Evolutionary conservation across 2,888 invertebrate species (phyloP).

Genomic region (Dysmachus trigonus): DNA sequence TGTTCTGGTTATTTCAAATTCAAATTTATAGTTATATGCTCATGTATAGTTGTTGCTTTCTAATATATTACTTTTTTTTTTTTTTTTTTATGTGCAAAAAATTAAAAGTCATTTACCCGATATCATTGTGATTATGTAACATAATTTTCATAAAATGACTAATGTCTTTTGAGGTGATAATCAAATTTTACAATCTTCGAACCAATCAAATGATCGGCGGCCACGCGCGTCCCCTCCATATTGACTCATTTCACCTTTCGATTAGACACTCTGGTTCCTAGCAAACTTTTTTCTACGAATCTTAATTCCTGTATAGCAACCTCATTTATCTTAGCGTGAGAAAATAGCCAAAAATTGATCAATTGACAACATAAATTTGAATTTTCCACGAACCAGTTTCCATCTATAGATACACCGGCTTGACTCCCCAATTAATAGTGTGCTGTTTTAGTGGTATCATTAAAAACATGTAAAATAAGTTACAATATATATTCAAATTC

Average conservation of each 20-base stretch:
- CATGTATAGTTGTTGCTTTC: too few species aligned
- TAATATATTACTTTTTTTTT: too few species aligned
- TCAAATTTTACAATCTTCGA: too few species aligned
- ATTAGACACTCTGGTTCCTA: neutral
- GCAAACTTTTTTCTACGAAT: neutral
- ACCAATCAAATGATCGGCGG: neutral
- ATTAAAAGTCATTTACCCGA: neutral
- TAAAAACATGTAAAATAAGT: neutral
- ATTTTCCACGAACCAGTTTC: neutral
- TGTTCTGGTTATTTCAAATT: too few species aligned
- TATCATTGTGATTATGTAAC: neutral
- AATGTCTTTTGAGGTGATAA: neutral
- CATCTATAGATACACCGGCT: neutral
- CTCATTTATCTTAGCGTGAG: conserved; percentile 11
- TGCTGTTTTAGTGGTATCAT: neutral
- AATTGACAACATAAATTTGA: neutral
- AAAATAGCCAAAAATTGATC: conserved; percentile 6
- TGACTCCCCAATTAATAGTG: neutral
- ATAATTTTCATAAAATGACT: neutral
- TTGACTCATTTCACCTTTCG: neutral
- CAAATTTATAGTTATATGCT: too few species aligned
- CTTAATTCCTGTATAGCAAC: neutral
- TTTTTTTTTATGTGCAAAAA: too few species aligned
- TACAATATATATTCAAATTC: neutral
- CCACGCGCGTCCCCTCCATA: neutral